Conservation (phyloP, 2,113 vertebrate species). For the Coturnix japonica region DNA sequence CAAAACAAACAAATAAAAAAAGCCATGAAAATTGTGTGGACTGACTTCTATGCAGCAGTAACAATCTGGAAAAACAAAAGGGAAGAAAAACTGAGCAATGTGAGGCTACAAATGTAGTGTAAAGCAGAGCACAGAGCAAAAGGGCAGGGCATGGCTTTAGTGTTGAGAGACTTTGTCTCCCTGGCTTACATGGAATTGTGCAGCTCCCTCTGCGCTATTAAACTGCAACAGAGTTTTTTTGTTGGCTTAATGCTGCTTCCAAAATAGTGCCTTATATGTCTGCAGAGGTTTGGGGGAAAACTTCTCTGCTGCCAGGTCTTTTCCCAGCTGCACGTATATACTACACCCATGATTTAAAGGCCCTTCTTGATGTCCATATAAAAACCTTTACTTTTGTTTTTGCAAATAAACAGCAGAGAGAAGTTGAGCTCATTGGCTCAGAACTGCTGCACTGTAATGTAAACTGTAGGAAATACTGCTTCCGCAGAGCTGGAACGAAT, state of each 20-base stretch:
- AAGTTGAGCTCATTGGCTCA: neutral
- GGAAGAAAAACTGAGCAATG: neutral
- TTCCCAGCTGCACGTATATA: neutral
- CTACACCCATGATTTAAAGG: neutral
- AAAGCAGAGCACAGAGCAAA: neutral
- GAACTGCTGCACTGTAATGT: neutral
- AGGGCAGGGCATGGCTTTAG: neutral
- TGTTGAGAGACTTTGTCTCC: neutral
- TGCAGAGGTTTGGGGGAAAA: neutral
- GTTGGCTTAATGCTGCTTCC: neutral
- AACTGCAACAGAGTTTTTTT: neutral
- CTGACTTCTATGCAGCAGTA: neutral
- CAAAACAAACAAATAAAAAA: neutral
- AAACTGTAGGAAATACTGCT: neutral
- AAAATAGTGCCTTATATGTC: neutral
- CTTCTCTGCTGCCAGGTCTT: neutral
- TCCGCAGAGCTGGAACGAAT: neutral
- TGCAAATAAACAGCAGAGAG: neutral
- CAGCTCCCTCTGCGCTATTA: neutral
- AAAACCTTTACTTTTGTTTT: neutral
- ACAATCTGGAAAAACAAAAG: neutral
- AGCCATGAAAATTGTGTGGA: neutral
- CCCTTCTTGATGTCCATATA: neutral
- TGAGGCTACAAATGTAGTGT: neutral
- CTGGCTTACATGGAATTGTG: neutral